Percentiles rank a stretch among this genome's conserved stretches.
Conservation (phyloP, 1,140 invertebrate genomes). For the Drosophila arawakana region DNA sequence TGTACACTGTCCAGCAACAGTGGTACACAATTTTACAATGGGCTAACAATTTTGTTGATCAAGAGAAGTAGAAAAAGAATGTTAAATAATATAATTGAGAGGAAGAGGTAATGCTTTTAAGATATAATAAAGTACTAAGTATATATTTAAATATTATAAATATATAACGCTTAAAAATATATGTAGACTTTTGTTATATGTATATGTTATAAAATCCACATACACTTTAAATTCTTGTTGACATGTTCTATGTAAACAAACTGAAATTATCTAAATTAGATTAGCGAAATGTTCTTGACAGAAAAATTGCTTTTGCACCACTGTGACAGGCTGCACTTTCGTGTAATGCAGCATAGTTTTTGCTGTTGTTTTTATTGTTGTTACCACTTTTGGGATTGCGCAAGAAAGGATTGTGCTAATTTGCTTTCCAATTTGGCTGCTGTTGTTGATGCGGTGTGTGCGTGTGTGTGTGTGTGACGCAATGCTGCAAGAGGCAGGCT, state of each 20-base stretch:
- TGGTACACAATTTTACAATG: background rate
- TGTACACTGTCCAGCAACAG: constrained; percentile 1
- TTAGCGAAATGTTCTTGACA: background rate
- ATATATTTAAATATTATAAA: too few species aligned
- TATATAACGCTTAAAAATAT: too few species aligned
- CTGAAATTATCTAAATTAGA: constrained; percentile 2
- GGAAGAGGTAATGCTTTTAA: too few species aligned
- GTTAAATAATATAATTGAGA: too few species aligned
- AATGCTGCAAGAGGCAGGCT: constrained; percentile 11
- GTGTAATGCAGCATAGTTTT: constrained; percentile 8
- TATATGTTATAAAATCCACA: too few species aligned
- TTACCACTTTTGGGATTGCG: constrained; percentile 49
- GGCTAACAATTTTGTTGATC: background rate
- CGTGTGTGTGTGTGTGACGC: constrained; percentile 18
- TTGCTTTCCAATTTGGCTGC: constrained; percentile 68
- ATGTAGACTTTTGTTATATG: too few species aligned
- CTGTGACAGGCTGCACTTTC: constrained; percentile 43
- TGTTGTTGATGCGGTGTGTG: constrained; percentile 22
- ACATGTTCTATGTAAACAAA: background rate
- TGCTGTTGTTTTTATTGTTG: constrained; percentile 1
- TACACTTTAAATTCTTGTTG: too few species aligned
- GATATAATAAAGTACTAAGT: background rate
- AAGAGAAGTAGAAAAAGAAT: background rate
- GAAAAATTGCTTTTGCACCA: constrained; percentile 59
- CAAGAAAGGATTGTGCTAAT: constrained; percentile 76